Evolutionary conservation across 2,797 vertebrate species (phyloP).

Genomic region (Channallabes apus): DNA sequence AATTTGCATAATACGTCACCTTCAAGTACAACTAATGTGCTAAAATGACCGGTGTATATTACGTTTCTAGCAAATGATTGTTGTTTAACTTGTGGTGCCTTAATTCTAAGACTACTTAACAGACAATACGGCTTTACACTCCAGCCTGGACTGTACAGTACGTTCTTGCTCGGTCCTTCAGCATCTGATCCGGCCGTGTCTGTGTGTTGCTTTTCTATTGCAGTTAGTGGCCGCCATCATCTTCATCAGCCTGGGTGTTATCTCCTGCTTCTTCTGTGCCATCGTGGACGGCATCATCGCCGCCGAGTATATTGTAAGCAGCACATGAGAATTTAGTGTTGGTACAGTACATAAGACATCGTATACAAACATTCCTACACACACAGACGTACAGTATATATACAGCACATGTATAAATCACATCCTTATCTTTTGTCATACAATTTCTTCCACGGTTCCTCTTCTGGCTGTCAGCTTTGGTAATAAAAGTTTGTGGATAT

Average conservation of each 20-base stretch:
- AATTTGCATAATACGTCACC: background rate
- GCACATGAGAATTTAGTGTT: constrained; percentile 3
- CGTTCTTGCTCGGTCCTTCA: background rate
- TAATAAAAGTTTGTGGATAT: constrained; percentile 47
- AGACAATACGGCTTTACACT: background rate
- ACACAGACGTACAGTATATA: background rate
- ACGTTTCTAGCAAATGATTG: background rate
- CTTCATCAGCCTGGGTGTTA: constrained; percentile 90
- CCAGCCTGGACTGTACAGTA: too few relatives aligned
- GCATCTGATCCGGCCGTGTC: background rate
- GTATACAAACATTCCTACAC: too few relatives aligned
- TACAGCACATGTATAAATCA: background rate
- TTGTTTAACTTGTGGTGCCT: background rate
- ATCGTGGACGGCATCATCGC: constrained; percentile 91
- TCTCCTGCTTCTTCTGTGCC: constrained; percentile 88
- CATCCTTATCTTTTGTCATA: background rate
- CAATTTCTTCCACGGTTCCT: background rate
- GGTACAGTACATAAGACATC: background rate
- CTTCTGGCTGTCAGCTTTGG: background rate
- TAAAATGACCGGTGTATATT: background rate
- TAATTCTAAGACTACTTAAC: background rate
- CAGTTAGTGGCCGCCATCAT: constrained; percentile 90
- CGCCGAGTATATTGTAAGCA: constrained; percentile 89
- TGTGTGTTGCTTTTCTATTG: constrained; percentile 40
- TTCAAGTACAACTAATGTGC: background rate